A percentile compares a stretch with the other conserved stretches of the same genome.
Conservation (phyloP, 2,113 vertebrate species). For the Zapus hudsonius region DNA sequence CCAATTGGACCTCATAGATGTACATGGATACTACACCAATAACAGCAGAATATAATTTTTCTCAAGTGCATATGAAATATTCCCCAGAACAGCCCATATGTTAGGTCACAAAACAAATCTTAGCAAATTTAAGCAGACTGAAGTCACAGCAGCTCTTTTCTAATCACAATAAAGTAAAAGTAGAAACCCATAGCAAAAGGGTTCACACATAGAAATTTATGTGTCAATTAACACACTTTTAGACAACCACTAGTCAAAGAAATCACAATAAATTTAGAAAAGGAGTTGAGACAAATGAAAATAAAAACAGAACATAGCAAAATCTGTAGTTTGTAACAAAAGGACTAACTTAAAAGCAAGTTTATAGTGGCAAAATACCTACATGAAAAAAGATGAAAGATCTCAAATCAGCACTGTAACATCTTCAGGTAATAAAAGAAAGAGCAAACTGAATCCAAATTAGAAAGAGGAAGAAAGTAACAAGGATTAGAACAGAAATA, state of each 20-base stretch:
- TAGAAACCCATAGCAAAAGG: neutral
- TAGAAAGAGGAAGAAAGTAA: neutral
- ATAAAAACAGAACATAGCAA: neutral
- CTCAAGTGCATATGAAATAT: neutral
- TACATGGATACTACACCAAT: neutral
- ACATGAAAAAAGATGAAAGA: neutral
- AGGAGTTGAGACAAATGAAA: neutral
- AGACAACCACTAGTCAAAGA: neutral
- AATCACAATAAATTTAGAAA: constrained; percentile 6
- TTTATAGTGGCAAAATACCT: neutral
- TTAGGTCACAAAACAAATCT: neutral
- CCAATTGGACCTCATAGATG: neutral
- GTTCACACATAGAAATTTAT: neutral
- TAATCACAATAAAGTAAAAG: neutral
- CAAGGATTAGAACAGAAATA: neutral
- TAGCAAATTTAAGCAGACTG: neutral
- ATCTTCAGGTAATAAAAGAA: neutral
- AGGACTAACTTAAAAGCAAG: neutral
- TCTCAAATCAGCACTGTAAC: neutral
- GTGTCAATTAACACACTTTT: neutral
- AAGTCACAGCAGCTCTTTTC: neutral
- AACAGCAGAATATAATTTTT: neutral
- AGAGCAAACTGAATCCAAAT: neutral
- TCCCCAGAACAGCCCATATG: neutral
- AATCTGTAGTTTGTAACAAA: neutral